These are phyloP conservation scores for Eulemur rufifrons DNA, from an alignment of 2,113 vertebrate species.

Conservation along the genomic window DNA sequence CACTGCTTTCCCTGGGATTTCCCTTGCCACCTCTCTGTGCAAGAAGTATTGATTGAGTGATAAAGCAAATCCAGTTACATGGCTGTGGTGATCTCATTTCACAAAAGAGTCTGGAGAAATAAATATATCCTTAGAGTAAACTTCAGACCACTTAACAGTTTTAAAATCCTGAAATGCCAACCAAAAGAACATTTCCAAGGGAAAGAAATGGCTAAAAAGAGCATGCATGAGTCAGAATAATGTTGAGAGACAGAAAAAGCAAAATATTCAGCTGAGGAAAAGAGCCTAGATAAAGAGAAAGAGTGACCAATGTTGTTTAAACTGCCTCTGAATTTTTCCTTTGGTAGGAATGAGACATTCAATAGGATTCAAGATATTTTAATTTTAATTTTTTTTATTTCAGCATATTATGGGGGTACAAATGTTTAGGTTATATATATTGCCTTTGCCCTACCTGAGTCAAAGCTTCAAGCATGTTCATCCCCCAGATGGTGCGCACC, in stretches of 20 bases:
- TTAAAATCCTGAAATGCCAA: constrained; percentile 57
- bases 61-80: constrained; percentile 71
- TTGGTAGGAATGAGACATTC: neutral
- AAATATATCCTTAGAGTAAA: constrained; percentile 66
- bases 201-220: constrained; percentile 31
- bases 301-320: neutral
- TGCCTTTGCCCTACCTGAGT: no score
- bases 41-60: constrained; percentile 73
- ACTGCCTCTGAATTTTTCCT: neutral
- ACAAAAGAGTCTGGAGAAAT: constrained; percentile 70
- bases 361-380: neutral
- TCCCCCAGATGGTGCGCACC: no score
- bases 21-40: constrained; percentile 32
- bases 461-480: no score
- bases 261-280: neutral
- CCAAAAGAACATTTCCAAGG: constrained; percentile 45
- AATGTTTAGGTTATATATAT: no score
- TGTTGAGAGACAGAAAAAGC: neutral
- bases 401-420: no score
- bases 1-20: constrained; percentile 33
- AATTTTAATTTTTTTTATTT: neutral
- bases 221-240: neutral
- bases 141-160: constrained; percentile 54
- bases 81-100: constrained; percentile 70
- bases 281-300: neutral